These are phyloP conservation scores for Selene dorsalis DNA, from an alignment of 2,797 vertebrate species.

Conservation along the genomic window DNA sequence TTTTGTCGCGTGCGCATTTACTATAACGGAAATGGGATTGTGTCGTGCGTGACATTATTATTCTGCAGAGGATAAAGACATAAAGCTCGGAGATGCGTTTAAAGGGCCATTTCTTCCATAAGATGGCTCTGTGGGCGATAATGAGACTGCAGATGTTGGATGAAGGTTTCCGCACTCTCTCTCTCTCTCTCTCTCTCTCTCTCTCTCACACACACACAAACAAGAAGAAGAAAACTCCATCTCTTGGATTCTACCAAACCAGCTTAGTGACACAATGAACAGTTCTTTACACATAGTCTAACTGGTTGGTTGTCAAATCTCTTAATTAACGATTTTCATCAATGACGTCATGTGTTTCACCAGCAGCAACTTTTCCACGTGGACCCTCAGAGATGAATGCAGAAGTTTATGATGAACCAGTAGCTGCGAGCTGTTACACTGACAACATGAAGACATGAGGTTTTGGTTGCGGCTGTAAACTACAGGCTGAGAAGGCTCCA, in stretches of 20 bases:
- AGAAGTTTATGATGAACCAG: not conserved
- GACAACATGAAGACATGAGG: not conserved
- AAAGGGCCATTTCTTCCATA: not conserved
- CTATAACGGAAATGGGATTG: not conserved
- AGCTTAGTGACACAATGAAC: not conserved
- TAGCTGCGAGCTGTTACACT: not conserved
- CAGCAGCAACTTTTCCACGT: conserved; percentile 36
- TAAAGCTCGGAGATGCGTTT: not conserved
- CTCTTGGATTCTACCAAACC: not conserved
- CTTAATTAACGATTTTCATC: conserved; percentile 13
- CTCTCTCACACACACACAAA: not conserved
- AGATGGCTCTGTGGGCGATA: conserved; percentile 55
- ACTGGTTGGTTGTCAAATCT: conserved; percentile 30
- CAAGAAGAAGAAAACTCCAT: not conserved
- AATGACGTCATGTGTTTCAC: conserved; percentile 36
- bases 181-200: too few relatives aligned
- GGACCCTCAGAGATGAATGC: not conserved
- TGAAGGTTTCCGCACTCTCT: conserved; percentile 45
- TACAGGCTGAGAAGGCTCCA: conserved; percentile 28
- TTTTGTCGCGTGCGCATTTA: not conserved
- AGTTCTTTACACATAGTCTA: not conserved
- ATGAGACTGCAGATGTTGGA: conserved; percentile 72
- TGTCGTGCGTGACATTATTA: not conserved
- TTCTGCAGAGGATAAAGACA: not conserved
- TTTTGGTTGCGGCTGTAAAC: conserved; percentile 22